Evolutionary conservation across 2,888 invertebrate species (phyloP), one percentile per base, ranked within the genome.

Genomic region (Anthophora plumipes): DNA sequence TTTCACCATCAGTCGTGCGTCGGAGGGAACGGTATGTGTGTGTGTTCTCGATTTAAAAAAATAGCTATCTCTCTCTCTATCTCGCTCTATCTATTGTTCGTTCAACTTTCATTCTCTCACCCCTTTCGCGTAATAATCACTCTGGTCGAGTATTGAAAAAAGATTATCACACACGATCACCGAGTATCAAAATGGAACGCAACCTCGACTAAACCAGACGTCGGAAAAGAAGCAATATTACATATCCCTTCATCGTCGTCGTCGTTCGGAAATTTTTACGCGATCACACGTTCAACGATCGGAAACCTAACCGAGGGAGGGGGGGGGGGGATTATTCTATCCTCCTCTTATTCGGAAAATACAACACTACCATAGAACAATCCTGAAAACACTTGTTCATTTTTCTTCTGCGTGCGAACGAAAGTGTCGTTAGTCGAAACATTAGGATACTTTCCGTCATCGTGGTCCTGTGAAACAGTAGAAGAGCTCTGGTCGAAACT

Each of bases 41-140:
- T n/a, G n/a, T n/a, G n/a, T n/a, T n/a, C n/a, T 54, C 43, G 43
- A 41, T 73, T 79, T 82, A 86, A 84, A 86, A 86, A 86, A 86
- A 86, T 82, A 86, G 67, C 73, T 84, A 52, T 77, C 68, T 77
- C 41, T 76, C 54, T 69, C 14, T 59, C 41, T 68, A n/a, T 31
- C 31, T 46, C 37, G 37, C 11, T 54, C 48, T 46, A 12, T 17
- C 71, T 43, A 20, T 54, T 57, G 22, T 50, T 71, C 41, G 39
- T 11, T 60, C 39, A 61, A 37, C 31, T 54, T 8, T 71, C 61
- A 31, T 25, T 59, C 77, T 48, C 52, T n/a, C 52, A n/a, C 52
- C 48, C 41, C 25, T 68, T 37, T 61, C 41, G 52, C 17, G 67
- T 9, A 60, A n/a, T 71, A 7, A 14, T 54, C 41, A 41, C 5